Evolutionary conservation across 2,888 invertebrate species (phyloP).

Genomic region (Pollenia griseotomentosa): DNA sequence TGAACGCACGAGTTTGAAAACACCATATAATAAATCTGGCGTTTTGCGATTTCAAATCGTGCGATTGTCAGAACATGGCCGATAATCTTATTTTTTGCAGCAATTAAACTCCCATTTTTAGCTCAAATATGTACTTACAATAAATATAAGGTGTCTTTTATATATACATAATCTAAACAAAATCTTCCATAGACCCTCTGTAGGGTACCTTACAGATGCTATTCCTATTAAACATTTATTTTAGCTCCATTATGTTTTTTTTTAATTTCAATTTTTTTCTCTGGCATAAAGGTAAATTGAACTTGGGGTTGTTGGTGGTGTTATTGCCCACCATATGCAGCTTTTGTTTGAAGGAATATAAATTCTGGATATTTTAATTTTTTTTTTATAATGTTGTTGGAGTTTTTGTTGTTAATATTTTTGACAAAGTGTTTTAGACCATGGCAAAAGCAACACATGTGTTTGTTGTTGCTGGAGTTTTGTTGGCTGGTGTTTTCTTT

Average conservation of each 20-base stretch:
- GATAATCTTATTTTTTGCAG: too few species aligned
- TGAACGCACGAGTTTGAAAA: too few species aligned
- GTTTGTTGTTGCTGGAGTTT: conserved; percentile 54
- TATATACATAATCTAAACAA: too few species aligned
- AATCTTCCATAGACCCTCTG: conserved; percentile 56
- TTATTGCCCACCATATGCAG: conserved; percentile 56
- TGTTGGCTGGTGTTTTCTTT: conserved; percentile 67
- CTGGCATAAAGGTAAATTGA: conserved; percentile 76
- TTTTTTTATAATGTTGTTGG: conserved; percentile 63
- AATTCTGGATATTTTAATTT: conserved; percentile 22
- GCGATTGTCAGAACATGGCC: too few species aligned
- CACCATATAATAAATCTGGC: too few species aligned
- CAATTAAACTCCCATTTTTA: too few species aligned
- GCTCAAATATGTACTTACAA: too few species aligned
- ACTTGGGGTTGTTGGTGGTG: conserved; percentile 78
- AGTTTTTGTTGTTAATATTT: conserved; percentile 72
- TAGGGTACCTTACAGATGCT: conserved; percentile 11
- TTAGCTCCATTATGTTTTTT: conserved; percentile 53
- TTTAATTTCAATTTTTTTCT: conserved; percentile 57
- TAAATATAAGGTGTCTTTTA: too few species aligned
- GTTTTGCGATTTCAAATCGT: too few species aligned
- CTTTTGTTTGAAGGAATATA: conserved; percentile 41
- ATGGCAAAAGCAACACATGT: conserved; percentile 66
- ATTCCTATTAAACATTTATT: conserved; percentile 38
- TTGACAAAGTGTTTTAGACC: conserved; percentile 74